Evolutionary conservation across 2,797 vertebrate genomes (phyloP).

Genomic region (Hapalemur alaotrensis): DNA sequence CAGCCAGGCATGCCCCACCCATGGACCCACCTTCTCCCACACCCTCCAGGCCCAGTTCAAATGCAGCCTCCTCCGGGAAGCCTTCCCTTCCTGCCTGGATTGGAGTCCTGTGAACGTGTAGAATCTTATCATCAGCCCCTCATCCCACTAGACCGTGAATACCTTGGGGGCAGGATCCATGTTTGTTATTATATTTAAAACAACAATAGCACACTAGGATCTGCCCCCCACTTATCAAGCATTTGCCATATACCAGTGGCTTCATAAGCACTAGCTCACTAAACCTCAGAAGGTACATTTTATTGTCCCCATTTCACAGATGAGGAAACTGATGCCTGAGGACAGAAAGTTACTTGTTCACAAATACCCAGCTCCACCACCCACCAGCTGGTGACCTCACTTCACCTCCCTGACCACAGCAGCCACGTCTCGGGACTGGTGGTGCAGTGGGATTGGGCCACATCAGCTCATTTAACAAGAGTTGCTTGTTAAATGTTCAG

Average conservation of each 20-base stretch:
- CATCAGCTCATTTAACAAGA: neutral
- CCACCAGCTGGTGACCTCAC: neutral
- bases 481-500: neutral
- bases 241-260: neutral
- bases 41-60: neutral
- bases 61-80: neutral
- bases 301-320: conserved; percentile 6
- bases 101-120: neutral
- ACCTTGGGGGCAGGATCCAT: neutral
- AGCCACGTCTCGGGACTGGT: accelerated
- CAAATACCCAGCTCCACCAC: neutral
- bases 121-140: neutral
- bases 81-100: neutral
- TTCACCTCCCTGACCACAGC: neutral
- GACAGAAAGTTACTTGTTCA: neutral
- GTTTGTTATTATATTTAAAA: neutral
- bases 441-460: neutral
- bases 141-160: neutral
- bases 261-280: neutral
- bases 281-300: neutral
- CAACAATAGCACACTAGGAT: neutral
- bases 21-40: neutral
- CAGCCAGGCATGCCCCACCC: neutral
- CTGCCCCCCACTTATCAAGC: neutral
- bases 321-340: neutral